phyloP scores from a whole-genome alignment of 1,140 invertebrate genomes.

The Ylistrum balloti region DNA sequence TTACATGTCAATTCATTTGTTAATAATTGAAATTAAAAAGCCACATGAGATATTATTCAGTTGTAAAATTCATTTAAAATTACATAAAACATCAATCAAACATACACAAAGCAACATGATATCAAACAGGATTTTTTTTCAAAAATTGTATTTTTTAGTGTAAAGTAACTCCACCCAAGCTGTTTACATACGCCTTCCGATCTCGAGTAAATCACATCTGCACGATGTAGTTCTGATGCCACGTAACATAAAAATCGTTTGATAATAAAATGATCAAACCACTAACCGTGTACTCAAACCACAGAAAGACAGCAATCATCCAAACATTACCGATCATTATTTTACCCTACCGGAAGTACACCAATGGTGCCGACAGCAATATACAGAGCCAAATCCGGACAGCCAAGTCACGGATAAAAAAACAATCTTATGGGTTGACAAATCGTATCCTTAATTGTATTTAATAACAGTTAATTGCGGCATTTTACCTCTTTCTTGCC shows the following conservation, averaged over 20 bases:
- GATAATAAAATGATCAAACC: constrained; percentile 35
- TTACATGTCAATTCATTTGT: neutral
- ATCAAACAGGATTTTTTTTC: too few relatives aligned
- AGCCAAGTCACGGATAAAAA: constrained; percentile 12
- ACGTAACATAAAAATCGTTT: neutral
- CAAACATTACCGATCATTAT: constrained; percentile 15
- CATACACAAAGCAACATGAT: neutral
- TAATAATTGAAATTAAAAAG: neutral
- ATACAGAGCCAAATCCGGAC: constrained; percentile 26
- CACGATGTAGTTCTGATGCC: neutral
- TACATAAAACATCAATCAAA: neutral
- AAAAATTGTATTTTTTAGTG: too few relatives aligned
- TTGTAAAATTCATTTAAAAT: neutral
- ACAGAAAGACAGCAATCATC: neutral
- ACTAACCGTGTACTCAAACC: neutral
- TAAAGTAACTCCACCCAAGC: neutral
- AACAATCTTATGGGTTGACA: constrained; percentile 2
- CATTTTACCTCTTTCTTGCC: constrained; percentile 19
- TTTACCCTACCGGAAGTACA: constrained; percentile 24
- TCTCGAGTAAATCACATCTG: neutral
- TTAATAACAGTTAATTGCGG: constrained; percentile 3
- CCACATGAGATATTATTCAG: neutral
- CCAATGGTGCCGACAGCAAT: constrained; percentile 13
- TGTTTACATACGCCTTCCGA: neutral
- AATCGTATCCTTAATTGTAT: constrained; percentile 28